Evolutionary conservation across 2,797 vertebrate genomes (phyloP), one percentile per base, ranked within the genome.

Genomic region (Discoglossus pictus): DNA sequence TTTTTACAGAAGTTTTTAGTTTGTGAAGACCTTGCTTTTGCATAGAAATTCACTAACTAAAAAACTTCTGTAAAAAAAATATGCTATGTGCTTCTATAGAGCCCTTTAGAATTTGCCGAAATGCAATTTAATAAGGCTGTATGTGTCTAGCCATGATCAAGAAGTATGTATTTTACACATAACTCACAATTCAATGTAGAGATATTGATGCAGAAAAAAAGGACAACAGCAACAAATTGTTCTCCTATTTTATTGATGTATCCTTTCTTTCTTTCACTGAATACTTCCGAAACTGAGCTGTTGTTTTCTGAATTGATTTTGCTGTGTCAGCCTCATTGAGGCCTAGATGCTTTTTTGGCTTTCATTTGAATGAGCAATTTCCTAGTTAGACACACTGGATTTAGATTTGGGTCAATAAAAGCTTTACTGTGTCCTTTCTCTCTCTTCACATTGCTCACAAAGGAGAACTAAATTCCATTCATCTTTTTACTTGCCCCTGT

Each of bases 371-470:
- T 81, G 85, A 87, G 81, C 86, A 86, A 86, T 88, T 86, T 89
- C 81, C 80, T 84, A 82, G 82, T 87, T 87, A 88, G 84, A 85
- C 80, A 89, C 84, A 88, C 79, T 85, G 82, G 79, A 84, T 88
- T 90, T 88, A 82, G 82, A 88, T 79, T 78, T 84, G 79, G 75
- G 83, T 89, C 87, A 87, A 86, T 89, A 87, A 84, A 87, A 84
- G 84, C 80, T 87, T 88, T 87, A 85, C 83, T 83, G 80, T 86
- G 80, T 84, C 71, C 74, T 82, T 89, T 87, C 78, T 87, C 70
- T 84, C 84, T 81, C 83, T 78, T 82, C 82, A 79, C 75, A 82
- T 75, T 83, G 71, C 74, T 88, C 81, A 88, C 82, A 88, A 88
- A 87, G 80, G 79, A 80, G 80, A 85, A 75, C 65, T 79, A 83